Percentiles rank a stretch among this genome's conserved stretches.
phyloP scores from a whole-genome alignment of 2,113 vertebrate genomes.

The Myiopsitta monachus region DNA sequence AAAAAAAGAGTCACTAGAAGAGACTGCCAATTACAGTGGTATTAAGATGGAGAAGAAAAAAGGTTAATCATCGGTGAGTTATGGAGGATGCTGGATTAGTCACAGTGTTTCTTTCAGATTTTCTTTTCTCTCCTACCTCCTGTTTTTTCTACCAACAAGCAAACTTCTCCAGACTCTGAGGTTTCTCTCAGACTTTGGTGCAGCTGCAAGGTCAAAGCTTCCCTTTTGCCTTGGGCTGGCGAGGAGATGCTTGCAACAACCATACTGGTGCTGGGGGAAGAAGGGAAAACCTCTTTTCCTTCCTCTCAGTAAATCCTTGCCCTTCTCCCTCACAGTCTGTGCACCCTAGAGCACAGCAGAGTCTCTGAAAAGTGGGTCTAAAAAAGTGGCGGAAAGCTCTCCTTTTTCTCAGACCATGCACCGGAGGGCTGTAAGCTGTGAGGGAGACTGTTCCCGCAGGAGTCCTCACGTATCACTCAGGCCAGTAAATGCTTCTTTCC shows the following conservation, averaged over 20 bases:
- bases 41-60: neutral
- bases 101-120: neutral
- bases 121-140: neutral
- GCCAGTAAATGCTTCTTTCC: neutral
- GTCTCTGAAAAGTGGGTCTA: neutral
- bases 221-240: neutral
- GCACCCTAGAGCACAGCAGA: neutral
- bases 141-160: neutral
- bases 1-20: neutral
- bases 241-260: neutral
- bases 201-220: neutral
- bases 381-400: neutral
- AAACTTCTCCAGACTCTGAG: neutral
- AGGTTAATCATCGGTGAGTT: neutral
- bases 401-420: neutral
- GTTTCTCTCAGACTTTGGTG: neutral
- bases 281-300: neutral
- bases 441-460: neutral
- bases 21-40: neutral
- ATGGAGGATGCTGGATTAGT: neutral
- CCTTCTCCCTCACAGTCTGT: neutral
- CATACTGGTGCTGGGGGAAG: neutral
- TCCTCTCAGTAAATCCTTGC: neutral
- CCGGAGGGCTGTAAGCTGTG: rapidly evolving
- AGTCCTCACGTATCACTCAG: neutral